These are phyloP conservation scores for Gibbula magus DNA, from an alignment of 2,888 invertebrate genomes.

Conservation along the genomic window DNA sequence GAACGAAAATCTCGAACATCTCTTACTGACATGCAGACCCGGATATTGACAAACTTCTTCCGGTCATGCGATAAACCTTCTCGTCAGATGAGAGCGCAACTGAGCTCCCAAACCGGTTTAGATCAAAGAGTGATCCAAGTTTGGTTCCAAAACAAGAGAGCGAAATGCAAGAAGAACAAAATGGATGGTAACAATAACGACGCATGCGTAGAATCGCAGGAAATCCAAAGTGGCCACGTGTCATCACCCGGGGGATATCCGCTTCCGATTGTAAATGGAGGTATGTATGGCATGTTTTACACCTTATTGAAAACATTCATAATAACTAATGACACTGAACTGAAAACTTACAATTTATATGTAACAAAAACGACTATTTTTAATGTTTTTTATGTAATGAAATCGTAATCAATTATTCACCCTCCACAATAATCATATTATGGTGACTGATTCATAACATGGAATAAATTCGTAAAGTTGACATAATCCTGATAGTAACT, in stretches of 20 bases:
- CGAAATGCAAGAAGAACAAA: constrained; percentile 14
- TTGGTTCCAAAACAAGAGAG: constrained; percentile 36
- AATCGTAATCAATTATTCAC: no score
- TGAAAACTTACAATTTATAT: no score
- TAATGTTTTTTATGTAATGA: no score
- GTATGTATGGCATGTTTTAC: no score
- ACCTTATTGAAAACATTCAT: no score
- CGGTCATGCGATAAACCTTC: constrained; percentile 32
- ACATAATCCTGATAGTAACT: no score
- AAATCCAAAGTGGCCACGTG: background rate
- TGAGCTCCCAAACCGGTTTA: constrained; percentile 31
- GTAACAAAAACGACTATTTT: no score
- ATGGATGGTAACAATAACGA: background rate
- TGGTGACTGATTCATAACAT: no score
- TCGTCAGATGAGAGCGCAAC: constrained; percentile 27
- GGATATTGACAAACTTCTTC: constrained; percentile 19
- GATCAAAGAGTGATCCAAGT: constrained; percentile 27
- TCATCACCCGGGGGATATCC: constrained; percentile 40
- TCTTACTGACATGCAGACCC: constrained; percentile 22
- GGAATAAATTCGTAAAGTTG: no score
- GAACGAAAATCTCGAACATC: background rate
- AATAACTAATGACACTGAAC: no score
- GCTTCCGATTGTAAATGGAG: constrained; percentile 44
- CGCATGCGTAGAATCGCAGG: background rate
- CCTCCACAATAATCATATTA: no score